A percentile compares a stretch with the other conserved stretches of the same genome.
These are phyloP conservation scores for Microcebus griseorufus DNA, from an alignment of 2,113 vertebrate genomes.

Conservation along the genomic window DNA sequence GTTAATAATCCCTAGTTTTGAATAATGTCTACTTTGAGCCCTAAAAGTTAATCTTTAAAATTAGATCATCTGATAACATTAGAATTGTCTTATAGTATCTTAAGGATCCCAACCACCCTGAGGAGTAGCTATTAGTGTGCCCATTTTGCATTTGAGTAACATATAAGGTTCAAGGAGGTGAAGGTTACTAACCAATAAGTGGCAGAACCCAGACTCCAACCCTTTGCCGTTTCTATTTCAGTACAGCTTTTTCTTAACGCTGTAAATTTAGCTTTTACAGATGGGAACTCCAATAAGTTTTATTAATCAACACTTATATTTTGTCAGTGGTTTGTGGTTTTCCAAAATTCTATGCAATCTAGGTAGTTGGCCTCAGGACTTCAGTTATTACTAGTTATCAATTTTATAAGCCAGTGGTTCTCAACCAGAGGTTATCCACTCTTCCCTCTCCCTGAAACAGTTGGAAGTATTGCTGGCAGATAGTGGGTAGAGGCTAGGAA, in stretches of 20 bases:
- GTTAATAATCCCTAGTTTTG: neutral
- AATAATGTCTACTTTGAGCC: neutral
- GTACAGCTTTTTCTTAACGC: neutral
- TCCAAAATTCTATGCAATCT: neutral
- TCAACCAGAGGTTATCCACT: neutral
- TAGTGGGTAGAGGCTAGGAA: neutral
- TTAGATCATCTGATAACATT: neutral
- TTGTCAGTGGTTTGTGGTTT: neutral
- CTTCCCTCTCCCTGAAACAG: fast-evolving
- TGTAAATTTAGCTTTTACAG: neutral
- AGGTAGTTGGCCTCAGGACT: neutral
- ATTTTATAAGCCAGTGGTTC: neutral
- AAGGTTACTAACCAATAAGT: too few species aligned
- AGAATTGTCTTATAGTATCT: neutral
- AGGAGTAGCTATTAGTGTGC: neutral
- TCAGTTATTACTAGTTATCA: neutral
- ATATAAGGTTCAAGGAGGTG: neutral
- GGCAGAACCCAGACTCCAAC: neutral
- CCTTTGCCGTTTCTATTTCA: neutral
- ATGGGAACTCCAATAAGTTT: neutral
- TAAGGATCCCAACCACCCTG: neutral
- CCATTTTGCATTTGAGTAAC: neutral
- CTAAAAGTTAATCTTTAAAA: neutral
- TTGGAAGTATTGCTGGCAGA: neutral
- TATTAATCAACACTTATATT: fast-evolving